Base-by-base conservation (phyloP, 1,140 invertebrate species). In the Nebria ingens region DNA sequence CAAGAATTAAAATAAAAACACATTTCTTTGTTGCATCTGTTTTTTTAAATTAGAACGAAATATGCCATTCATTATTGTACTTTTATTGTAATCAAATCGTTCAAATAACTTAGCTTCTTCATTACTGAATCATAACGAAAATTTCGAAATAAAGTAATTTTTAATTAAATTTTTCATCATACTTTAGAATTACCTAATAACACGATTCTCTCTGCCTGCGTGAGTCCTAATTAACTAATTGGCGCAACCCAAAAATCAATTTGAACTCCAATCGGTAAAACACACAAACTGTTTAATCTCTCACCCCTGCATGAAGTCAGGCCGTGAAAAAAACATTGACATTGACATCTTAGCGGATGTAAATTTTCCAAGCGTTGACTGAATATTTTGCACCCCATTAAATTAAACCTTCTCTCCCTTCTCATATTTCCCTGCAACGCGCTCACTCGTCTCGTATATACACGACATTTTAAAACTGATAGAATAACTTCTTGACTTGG, bases 371-470 rank as follows among this genome's bases (percentile, higher is more conserved):
- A 45, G 9, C 40, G 40, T 11, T 17, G 40, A 6, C 15, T 45
- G 40, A 45, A 45, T 45, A 45, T 45, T 45, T 45, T 45, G 40
- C 40, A 45, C 40, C 40, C 40, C 40, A 45, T 45, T 45, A 45
- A 45, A 45, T 45, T 45, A 45, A 45, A 45, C 40, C 40, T 45
- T 45, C 40, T 17, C 40, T 17, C n/a, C n/a, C n/a, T n/a, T n/a
- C n/a, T n/a, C n/a, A n/a, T n/a, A n/a, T n/a, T n/a, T n/a, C n/a
- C n/a, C n/a, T n/a, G n/a, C n/a, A n/a, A n/a, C n/a, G n/a, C n/a
- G n/a, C n/a, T n/a, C n/a, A n/a, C n/a, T n/a, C n/a, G n/a, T n/a
- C n/a, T n/a, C n/a, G n/a, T n/a, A n/a, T n/a, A n/a, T n/a, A n/a
- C 17, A 45, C 40, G 15, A 17, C 17, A 45, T 45, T 45, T 45